A percentile compares a stretch with the other conserved stretches of the same genome.
Conservation (phyloP, 2,797 vertebrate species). For the Atherinosoma microstoma region DNA sequence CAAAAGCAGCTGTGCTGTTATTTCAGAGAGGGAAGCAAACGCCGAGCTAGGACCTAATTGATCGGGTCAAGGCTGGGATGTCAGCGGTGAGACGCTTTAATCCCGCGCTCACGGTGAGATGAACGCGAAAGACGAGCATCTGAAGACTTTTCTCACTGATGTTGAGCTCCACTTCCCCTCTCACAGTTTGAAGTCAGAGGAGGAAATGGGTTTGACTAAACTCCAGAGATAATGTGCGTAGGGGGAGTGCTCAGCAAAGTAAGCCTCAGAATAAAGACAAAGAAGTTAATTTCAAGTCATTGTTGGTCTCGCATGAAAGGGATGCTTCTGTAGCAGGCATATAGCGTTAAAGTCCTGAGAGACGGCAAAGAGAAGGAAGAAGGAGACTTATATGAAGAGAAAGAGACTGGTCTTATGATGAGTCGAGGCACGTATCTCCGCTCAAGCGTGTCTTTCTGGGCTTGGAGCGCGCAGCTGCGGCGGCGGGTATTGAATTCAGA, state of each 20-base stretch:
- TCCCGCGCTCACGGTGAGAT: slow-evolving; percentile 56
- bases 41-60: slow-evolving; percentile 57
- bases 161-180: slow-evolving; percentile 48
- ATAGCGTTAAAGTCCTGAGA: slow-evolving; percentile 58
- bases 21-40: slow-evolving; percentile 33
- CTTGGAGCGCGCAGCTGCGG: slow-evolving; percentile 74
- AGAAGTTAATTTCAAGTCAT: slow-evolving; percentile 71
- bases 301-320: slow-evolving; percentile 55
- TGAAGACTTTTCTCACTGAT: slow-evolving; percentile 50
- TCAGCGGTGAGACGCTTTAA: slow-evolving; percentile 63
- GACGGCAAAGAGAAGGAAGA: slow-evolving; percentile 37
- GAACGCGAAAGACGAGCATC: slow-evolving; percentile 49
- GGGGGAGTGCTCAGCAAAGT: slow-evolving; percentile 29
- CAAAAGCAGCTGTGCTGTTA: slow-evolving; percentile 19
- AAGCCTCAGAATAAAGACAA: slow-evolving; percentile 72
- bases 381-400: slow-evolving; percentile 51
- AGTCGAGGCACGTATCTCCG: slow-evolving; percentile 84
- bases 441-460: slow-evolving; percentile 82
- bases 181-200: slow-evolving; percentile 64
- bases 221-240: slow-evolving; percentile 54
- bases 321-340: slow-evolving; percentile 45
- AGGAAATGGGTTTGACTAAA: slow-evolving; percentile 64
- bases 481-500: slow-evolving; percentile 82
- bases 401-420: slow-evolving; percentile 74
- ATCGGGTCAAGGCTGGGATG: slow-evolving; percentile 68